These are phyloP conservation scores for Lates calcarifer DNA, from an alignment of 2,113 vertebrate genomes.

Conservation along the genomic window DNA sequence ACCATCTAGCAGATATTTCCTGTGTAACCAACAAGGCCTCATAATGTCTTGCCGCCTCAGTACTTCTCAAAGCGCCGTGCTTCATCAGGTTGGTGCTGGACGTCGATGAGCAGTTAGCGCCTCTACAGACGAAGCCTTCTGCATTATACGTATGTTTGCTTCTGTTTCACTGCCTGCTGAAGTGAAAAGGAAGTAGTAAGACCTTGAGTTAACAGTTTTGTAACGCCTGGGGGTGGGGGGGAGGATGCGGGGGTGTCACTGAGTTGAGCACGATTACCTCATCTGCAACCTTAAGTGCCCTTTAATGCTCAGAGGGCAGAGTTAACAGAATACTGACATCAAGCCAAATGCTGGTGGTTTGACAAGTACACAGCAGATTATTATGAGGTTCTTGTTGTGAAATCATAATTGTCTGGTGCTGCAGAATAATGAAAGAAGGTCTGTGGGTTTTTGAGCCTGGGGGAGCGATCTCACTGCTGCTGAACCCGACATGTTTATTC, in stretches of 20 bases:
- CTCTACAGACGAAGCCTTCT: neutral
- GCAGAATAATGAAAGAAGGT: neutral
- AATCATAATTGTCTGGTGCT: neutral
- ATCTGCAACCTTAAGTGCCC: neutral
- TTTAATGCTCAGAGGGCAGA: slow-evolving; percentile 12
- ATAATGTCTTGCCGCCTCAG: neutral
- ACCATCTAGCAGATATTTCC: neutral
- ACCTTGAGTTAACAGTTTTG: neutral
- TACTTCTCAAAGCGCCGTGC: neutral
- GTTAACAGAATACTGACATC: neutral
- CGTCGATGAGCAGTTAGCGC: neutral
- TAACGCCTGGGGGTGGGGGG: neutral
- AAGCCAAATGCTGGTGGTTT: neutral
- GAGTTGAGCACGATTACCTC: slow-evolving; percentile 6
- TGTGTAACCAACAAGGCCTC: neutral
- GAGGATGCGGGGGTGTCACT: neutral
- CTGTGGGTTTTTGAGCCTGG: neutral
- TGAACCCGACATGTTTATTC: slow-evolving; percentile 17
- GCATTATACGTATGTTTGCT: neutral
- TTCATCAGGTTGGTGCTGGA: neutral
- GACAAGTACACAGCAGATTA: neutral
- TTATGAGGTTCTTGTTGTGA: neutral
- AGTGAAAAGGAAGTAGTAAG: neutral
- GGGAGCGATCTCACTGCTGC: neutral
- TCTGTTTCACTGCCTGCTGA: neutral